Percentiles rank a stretch among this genome's conserved stretches.
phyloP scores from a whole-genome alignment of 2,888 invertebrate species.

The Melolontha melolontha region DNA sequence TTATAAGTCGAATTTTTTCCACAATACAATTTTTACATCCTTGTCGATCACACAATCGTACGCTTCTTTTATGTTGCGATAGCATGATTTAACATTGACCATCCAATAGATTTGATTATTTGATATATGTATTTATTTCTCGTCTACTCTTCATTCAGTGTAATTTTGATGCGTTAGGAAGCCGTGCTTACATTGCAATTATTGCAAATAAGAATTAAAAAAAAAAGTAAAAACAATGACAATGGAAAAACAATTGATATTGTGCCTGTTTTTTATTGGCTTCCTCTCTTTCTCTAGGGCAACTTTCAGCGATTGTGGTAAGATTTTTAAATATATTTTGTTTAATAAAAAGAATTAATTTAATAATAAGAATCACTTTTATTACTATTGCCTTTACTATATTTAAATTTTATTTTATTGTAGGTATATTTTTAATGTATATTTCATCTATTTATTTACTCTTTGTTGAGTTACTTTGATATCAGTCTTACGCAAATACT shows the following conservation, averaged over 20 bases:
- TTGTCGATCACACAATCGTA: not conserved
- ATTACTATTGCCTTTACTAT: too few species aligned
- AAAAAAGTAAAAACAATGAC: slow-evolving; percentile 1
- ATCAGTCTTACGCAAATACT: not conserved
- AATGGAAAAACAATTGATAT: slow-evolving; percentile 8
- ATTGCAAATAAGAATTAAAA: not conserved
- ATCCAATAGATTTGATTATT: slow-evolving; percentile 8
- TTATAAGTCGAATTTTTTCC: not conserved
- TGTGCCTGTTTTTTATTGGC: slow-evolving; percentile 17
- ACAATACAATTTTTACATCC: not conserved
- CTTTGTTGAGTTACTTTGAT: slow-evolving; percentile 1
- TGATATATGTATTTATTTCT: slow-evolving; percentile 22
- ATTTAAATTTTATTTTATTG: not conserved
- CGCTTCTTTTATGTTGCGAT: not conserved
- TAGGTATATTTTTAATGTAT: too few species aligned
- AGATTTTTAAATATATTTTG: slow-evolving; percentile 31
- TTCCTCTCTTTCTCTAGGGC: slow-evolving; percentile 22
- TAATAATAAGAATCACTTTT: too few species aligned
- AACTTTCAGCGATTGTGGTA: slow-evolving; percentile 43
- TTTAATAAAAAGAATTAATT: not conserved
- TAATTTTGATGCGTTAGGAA: slow-evolving; percentile 12
- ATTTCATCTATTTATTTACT: too few species aligned
- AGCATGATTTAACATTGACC: slow-evolving; percentile 5
- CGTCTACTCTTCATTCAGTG: slow-evolving; percentile 16
- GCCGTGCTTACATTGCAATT: not conserved